A percentile compares a stretch with the other conserved stretches of the same genome.
phyloP scores from a whole-genome alignment of 53 echinoderm and acorn worm genomes.

The Apostichopus leukothele region DNA sequence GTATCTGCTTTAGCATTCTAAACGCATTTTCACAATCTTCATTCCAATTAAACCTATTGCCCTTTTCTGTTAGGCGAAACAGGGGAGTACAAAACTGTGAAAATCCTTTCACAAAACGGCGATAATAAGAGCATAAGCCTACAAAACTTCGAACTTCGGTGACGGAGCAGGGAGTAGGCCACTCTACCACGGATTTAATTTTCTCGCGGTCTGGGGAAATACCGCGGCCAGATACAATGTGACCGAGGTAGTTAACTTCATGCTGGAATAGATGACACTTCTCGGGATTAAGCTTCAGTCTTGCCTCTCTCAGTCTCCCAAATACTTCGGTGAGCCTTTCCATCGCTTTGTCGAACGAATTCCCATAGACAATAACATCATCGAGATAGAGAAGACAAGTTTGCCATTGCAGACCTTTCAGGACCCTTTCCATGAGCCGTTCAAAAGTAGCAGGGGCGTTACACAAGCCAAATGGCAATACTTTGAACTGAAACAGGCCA shows the following conservation, averaged over 20 bases:
- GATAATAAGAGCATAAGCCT: conserved; percentile 53
- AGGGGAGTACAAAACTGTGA: conserved; percentile 12
- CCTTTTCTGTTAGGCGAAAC: conserved; percentile 20
- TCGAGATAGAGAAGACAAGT: conserved; percentile 61
- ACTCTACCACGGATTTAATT: conserved; percentile 28
- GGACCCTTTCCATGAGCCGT: conserved; percentile 56
- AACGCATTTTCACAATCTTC: conserved; percentile 47
- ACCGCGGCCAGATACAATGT: conserved; percentile 46
- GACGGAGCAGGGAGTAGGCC: conserved; percentile 50
- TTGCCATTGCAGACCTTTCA: conserved; percentile 60
- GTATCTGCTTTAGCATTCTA: conserved; percentile 19
- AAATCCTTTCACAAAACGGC: conserved; percentile 42
- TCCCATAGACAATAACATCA: conserved; percentile 51
- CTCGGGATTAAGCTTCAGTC: conserved; percentile 58
- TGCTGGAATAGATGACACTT: conserved; percentile 58
- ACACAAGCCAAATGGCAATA: conserved; percentile 59
- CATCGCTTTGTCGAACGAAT: conserved; percentile 36
- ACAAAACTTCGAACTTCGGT: conserved; percentile 57
- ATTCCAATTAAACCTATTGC: conserved; percentile 12
- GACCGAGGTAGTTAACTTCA: conserved; percentile 56
- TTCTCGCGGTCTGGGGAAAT: conserved; percentile 46
- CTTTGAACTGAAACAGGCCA: conserved; percentile 66
- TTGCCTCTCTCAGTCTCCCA: conserved; percentile 44
- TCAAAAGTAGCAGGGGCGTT: conserved; percentile 28
- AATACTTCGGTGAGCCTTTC: conserved; percentile 36